Evolutionary conservation across 2,113 vertebrate species (phyloP).

Genomic region (Blennius ocellaris): DNA sequence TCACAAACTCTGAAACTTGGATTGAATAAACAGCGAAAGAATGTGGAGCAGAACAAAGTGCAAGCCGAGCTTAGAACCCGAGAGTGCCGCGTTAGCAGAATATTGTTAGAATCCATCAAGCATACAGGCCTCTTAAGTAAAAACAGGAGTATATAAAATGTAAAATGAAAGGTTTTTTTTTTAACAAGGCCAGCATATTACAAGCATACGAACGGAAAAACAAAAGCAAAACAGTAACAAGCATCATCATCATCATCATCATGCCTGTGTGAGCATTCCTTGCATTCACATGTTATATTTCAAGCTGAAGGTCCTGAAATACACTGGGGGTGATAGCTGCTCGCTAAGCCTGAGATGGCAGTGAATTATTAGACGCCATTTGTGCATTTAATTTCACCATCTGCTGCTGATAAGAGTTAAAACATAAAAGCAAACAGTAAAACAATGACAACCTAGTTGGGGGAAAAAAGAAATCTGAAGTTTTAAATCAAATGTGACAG

Average conservation of each 20-base stretch:
- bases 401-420: constrained; percentile 19
- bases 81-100: constrained; percentile 67
- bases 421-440: neutral
- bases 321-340: constrained; percentile 5
- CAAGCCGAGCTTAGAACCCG: constrained; percentile 36
- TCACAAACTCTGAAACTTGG: constrained; percentile 14
- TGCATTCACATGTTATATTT: constrained; percentile 55
- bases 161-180: constrained; percentile 44
- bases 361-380: constrained; percentile 14
- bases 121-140: constrained; percentile 69
- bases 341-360: constrained; percentile 22
- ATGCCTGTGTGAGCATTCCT: constrained; percentile 65
- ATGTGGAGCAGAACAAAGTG: constrained; percentile 41
- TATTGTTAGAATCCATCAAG: constrained; percentile 73
- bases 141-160: constrained; percentile 73
- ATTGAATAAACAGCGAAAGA: constrained; percentile 40
- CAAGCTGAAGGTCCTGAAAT: constrained; percentile 43
- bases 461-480: neutral
- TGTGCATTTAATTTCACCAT: constrained; percentile 29
- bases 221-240: constrained; percentile 72
- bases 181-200: constrained; percentile 73
- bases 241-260: constrained; percentile 54
- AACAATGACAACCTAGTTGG: constrained; percentile 1
- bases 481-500: constrained; percentile 17
- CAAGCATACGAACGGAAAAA: constrained; percentile 64